These are phyloP conservation scores for Hesperophylax magnus DNA, from an alignment of 1,140 invertebrate genomes.

Conservation along the genomic window DNA sequence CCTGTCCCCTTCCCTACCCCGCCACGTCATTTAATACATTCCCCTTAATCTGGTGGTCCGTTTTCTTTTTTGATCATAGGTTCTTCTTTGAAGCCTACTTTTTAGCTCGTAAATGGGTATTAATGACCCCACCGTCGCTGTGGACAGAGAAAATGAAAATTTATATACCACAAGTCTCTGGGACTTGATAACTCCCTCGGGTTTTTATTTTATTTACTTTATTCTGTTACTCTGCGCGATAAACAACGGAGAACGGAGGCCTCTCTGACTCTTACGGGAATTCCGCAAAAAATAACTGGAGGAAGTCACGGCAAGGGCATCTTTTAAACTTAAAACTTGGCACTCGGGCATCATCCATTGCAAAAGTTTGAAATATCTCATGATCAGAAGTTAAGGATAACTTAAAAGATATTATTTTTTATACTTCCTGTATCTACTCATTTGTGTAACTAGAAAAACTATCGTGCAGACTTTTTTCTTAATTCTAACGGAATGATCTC, in stretches of 20 bases:
- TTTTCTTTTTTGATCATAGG: constrained; percentile 55
- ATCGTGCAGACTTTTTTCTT: no score
- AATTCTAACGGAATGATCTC: no score
- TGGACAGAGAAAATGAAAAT: constrained; percentile 53
- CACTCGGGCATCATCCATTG: no score
- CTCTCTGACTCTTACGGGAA: constrained; percentile 16
- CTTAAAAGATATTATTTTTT: no score
- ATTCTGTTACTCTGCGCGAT: constrained; percentile 47
- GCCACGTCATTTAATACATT: constrained; percentile 55
- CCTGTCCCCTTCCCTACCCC: background rate
- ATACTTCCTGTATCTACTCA: no score
- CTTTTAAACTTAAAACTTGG: no score
- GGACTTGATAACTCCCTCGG: constrained; percentile 52
- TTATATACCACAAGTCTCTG: constrained; percentile 56
- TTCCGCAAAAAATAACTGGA: constrained; percentile 41
- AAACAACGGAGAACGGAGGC: constrained; percentile 15
- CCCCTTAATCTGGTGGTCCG: constrained; percentile 48
- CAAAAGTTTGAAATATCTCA: no score
- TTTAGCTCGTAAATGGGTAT: constrained; percentile 54
- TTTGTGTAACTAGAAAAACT: no score
- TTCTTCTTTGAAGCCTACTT: constrained; percentile 49
- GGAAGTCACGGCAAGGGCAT: background rate
- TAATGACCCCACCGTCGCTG: constrained; percentile 53
- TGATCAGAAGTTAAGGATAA: no score
- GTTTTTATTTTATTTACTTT: constrained; percentile 54